Conservation (phyloP, 2,113 vertebrate species). For the Lontra canadensis region DNA sequence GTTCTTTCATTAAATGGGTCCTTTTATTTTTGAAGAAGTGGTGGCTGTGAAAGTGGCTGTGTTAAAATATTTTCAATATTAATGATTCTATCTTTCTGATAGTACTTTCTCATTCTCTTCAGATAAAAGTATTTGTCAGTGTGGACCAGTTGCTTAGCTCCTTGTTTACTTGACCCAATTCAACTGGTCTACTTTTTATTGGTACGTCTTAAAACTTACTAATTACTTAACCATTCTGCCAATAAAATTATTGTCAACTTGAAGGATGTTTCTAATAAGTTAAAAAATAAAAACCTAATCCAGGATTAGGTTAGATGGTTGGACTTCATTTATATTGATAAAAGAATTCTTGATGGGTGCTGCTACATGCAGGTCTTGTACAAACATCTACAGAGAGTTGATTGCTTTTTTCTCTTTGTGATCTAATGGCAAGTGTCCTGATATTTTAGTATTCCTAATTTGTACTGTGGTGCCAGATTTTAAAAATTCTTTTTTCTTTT, state of each 20-base stretch:
- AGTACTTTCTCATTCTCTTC: slow-evolving; percentile 40
- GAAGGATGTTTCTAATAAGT: slow-evolving; percentile 4
- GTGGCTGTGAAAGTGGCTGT: background rate
- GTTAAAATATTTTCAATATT: background rate
- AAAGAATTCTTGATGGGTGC: background rate
- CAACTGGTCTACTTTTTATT: slow-evolving; percentile 32
- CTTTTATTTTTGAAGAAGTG: background rate
- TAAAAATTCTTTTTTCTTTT: background rate
- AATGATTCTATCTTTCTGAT: slow-evolving; percentile 19
- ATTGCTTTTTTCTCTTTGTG: background rate
- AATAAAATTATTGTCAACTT: slow-evolving; percentile 17
- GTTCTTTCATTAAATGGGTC: background rate
- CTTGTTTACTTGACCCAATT: slow-evolving; percentile 37
- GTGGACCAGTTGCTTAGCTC: slow-evolving; percentile 37
- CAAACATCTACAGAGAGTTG: background rate
- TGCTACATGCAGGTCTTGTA: background rate
- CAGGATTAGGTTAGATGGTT: background rate
- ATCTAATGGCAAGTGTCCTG: background rate
- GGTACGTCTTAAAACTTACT: slow-evolving; percentile 14
- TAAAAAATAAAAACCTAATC: background rate
- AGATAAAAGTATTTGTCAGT: background rate
- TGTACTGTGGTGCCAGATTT: background rate
- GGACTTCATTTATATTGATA: background rate
- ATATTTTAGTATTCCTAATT: background rate
- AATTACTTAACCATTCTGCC: slow-evolving; percentile 31